Base-by-base conservation (phyloP, 1,140 invertebrate genomes). In the Cydia amplana region DNA sequence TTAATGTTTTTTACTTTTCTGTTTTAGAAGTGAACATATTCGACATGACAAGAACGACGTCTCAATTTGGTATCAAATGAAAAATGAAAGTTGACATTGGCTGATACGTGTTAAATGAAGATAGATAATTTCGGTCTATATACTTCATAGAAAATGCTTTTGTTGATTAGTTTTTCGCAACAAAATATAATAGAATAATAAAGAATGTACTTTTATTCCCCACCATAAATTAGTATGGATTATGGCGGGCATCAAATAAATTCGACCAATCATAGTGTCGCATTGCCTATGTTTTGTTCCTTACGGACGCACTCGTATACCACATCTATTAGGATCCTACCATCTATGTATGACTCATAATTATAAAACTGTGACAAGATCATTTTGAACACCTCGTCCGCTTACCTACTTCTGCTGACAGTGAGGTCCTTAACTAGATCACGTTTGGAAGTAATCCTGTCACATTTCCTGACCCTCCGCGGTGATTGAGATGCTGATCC, bases 371-470 rank as follows among this genome's bases (percentile, higher is more conserved):
- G 4, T 55, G 51, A 3, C n/a, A 18, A 55, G n/a, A 55, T 55
- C 51, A 55, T 18, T 55, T 6, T 55, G 51, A 55, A 55, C n/a
- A 55, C n/a, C 49, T 18, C 12, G 12, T n/a, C n/a, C 49, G 2
- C 16, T 18, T 60, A 60, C 6, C 1, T 23, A 60, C n/a, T 18
- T 60, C 18, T 23, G 1, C 55, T 12, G 0, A 9, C 9, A 10
- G n/a, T 36, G n/a, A 3, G 28, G 25, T 36, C n/a, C 5, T 0
- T 70, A 70, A 70, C 65, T 70, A 70, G 65, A 18, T 70, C 65
- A 70, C 65, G 36, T 70, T 70, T 70, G 32, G 65, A 70, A 16
- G 28, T 67, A 67, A 67, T 70, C 65, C 36, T 18, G 14, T 18
- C 7, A 67, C 7, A 67, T 70, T 70, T 43, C n/a, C 65, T 18